phyloP scores from a whole-genome alignment of 2,888 invertebrate species.

The Amphipoea lucens region DNA sequence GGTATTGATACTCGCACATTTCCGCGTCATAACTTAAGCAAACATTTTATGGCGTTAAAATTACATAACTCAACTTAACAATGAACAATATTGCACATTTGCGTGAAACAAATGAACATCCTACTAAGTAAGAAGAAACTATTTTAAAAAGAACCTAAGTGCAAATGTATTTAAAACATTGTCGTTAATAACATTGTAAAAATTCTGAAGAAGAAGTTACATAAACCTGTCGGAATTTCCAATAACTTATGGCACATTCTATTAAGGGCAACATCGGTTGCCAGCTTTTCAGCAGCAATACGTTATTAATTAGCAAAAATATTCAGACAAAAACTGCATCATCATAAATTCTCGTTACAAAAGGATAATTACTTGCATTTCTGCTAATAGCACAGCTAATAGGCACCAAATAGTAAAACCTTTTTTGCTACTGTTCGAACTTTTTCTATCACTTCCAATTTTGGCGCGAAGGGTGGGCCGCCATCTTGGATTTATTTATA shows the following conservation, averaged over 20 bases:
- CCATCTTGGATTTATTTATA: slow-evolving; percentile 83
- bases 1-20: slow-evolving; percentile 8
- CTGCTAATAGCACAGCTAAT: too few relatives aligned
- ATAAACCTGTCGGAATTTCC: not conserved
- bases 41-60: slow-evolving; percentile 28
- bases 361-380: slow-evolving; percentile 67
- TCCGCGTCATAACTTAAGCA: slow-evolving; percentile 33
- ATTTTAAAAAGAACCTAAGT: not conserved
- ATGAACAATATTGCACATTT: slow-evolving; percentile 37
- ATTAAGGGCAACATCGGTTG: not conserved
- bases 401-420: slow-evolving; percentile 55
- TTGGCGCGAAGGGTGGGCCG: slow-evolving; percentile 76
- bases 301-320: slow-evolving; percentile 3
- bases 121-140: slow-evolving; percentile 14
- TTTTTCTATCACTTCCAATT: slow-evolving; percentile 74
- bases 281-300: slow-evolving; percentile 30
- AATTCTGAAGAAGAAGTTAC: not conserved
- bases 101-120: slow-evolving; percentile 13
- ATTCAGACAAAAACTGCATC: slow-evolving; percentile 27
- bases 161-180: not conserved
- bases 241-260: not conserved
- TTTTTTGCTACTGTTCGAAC: slow-evolving; percentile 66
- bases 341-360: slow-evolving; percentile 40
- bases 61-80: slow-evolving; percentile 17
- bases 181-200: not conserved